These are phyloP conservation scores for Cephus pulcher DNA, from an alignment of 2,888 invertebrate genomes.

Conservation along the genomic window DNA sequence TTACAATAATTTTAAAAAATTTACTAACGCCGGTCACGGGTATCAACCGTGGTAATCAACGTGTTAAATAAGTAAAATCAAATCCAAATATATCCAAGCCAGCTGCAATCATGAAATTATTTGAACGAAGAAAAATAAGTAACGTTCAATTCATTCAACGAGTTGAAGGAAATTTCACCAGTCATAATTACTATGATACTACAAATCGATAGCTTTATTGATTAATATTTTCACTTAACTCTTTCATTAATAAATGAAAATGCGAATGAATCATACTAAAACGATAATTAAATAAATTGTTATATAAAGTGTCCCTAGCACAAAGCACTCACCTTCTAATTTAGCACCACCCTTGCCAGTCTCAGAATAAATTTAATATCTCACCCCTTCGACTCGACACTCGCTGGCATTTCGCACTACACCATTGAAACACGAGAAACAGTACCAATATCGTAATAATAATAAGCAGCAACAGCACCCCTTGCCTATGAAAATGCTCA, in stretches of 20 bases:
- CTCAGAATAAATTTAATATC: constrained; percentile 9
- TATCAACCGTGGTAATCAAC: too few species aligned
- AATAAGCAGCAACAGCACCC: constrained; percentile 9
- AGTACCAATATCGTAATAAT: not conserved
- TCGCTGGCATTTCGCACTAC: not conserved
- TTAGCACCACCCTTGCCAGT: constrained; percentile 19
- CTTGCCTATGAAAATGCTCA: constrained; percentile 8
- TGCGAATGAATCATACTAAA: not conserved
- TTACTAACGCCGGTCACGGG: too few species aligned
- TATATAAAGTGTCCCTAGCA: not conserved
- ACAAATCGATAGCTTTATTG: not conserved
- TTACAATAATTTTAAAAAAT: too few species aligned
- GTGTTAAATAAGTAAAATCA: not conserved
- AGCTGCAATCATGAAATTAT: too few species aligned
- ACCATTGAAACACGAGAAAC: not conserved
- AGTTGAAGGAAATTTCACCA: not conserved
- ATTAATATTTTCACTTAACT: not conserved
- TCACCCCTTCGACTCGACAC: constrained; percentile 13
- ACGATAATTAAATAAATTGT: not conserved
- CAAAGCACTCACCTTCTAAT: constrained; percentile 26
- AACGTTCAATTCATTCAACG: not conserved
- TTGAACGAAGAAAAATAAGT: too few species aligned
- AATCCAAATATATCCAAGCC: not conserved
- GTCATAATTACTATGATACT: not conserved
- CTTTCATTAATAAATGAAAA: not conserved